A percentile compares a stretch with the other conserved stretches of the same genome.
Evolutionary conservation across 2,113 vertebrate species (phyloP).

Genomic region (Albula glossodonta): DNA sequence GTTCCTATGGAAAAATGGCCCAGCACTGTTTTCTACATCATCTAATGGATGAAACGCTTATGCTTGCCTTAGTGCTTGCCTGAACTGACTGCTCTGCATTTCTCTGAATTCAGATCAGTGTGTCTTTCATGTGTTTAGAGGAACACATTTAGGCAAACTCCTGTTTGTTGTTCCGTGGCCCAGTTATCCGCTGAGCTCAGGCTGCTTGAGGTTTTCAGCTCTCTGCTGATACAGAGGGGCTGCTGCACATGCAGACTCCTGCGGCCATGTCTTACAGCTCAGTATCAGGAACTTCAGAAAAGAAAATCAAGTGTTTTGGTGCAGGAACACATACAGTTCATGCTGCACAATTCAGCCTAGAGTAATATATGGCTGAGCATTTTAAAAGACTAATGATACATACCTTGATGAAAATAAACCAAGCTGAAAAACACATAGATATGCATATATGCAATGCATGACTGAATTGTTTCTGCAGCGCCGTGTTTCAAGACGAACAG

Average conservation of each 20-base stretch:
- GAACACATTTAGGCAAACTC: not conserved
- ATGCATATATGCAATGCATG: not conserved
- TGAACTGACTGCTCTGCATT: not conserved
- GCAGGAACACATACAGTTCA: too few relatives aligned
- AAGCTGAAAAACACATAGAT: not conserved
- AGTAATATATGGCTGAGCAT: too few relatives aligned
- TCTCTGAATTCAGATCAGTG: not conserved
- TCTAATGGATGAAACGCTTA: not conserved
- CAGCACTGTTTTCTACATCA: not conserved
- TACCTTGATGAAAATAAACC: not conserved
- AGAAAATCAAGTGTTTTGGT: not conserved
- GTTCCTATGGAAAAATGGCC: not conserved
- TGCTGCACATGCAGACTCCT: not conserved
- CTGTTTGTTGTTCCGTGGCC: conserved; percentile 11
- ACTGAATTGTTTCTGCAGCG: not conserved
- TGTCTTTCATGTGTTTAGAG: not conserved
- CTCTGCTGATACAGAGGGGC: not conserved
- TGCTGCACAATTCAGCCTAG: too few relatives aligned
- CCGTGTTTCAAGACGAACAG: not conserved
- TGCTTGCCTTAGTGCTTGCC: not conserved
- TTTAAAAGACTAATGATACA: not conserved
- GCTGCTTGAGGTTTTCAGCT: not conserved
- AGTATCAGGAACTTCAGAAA: conserved; percentile 43
- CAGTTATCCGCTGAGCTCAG: conserved; percentile 37
- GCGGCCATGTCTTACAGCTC: conserved; percentile 34